Percentiles rank a stretch among this genome's conserved stretches.
Evolutionary conservation across 2,113 vertebrate species (phyloP).

Genomic region (Clarias magur): DNA sequence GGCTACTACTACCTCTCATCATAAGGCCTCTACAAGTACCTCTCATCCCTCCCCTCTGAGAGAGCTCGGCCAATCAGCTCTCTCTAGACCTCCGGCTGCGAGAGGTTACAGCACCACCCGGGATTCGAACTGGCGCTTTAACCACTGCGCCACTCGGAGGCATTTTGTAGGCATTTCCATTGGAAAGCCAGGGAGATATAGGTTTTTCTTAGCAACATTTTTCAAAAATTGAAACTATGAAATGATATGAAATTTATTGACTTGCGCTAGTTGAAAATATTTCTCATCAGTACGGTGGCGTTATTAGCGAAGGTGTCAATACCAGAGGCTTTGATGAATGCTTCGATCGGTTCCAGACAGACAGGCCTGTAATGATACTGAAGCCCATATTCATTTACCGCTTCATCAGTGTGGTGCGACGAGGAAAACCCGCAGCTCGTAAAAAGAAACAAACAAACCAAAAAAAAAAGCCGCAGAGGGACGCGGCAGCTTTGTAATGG

Average conservation of each 20-base stretch:
- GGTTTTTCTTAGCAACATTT: background rate
- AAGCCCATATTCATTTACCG: conserved; percentile 59
- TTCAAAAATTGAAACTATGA: no score
- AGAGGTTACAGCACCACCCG: no score
- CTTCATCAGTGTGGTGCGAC: conserved; percentile 55
- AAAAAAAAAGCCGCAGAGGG: conserved; percentile 18
- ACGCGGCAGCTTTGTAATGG: conserved; percentile 50
- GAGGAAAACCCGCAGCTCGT: conserved; percentile 41
- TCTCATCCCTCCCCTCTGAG: no score
- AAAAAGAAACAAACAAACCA: conserved; percentile 18
- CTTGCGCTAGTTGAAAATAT: background rate
- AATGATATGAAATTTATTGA: no score
- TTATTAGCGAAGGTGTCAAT: conserved; percentile 40
- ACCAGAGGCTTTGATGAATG: conserved; percentile 50
- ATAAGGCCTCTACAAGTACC: no score
- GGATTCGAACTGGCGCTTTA: no score
- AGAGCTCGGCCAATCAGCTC: no score
- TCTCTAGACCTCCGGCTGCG: no score
- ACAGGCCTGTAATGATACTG: conserved; percentile 45
- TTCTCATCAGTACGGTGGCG: conserved; percentile 23
- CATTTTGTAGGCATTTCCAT: background rate
- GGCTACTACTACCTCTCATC: no score
- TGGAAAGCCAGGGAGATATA: background rate
- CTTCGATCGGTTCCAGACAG: conserved; percentile 34
- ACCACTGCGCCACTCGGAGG: no score